Base-by-base conservation (phyloP, 2,888 invertebrate genomes). In the Caenorhabditis imperialis region DNA sequence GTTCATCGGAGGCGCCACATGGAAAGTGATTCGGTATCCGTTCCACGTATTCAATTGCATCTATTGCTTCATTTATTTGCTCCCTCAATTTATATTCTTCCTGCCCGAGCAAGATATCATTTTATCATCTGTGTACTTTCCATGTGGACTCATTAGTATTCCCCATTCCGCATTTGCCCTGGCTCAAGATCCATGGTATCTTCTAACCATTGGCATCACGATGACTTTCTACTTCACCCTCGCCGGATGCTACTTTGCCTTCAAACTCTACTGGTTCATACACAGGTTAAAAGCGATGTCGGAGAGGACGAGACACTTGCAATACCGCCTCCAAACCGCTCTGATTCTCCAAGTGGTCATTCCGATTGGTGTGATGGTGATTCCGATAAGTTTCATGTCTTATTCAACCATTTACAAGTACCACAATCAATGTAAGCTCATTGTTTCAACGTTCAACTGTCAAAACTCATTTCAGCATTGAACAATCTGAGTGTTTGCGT, bases 31-130 rank as follows among this genome's bases (percentile, higher is more conserved):
- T 20, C 30, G 48, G 4, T n/a, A 5, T 3, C 48, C 30, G 16
- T 48, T 30, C 48, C 48, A 48, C 30, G 8, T 30, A 10, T 16
- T 30, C 30, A 48, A 16, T n/a, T 48, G 33, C 48, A 18, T 23
- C 22, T n/a, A 18, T 18, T 30, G 18, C 12, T 30, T 30, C 48
- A 18, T 23, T 1, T 48, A 25, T 20, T 30, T 30, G 30, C 27
- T 48, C 10, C 48, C 48, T 3, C 48, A 48, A 30, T 12, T 48
- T 1, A 48, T 33, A 8, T 18, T n/a, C 4, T 8, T 48, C 3
- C 30, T 48, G 1, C 48, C 48, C 16, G 30, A 48, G 18, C 18
- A 30, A 18, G 27, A 16, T 2, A 33, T 33, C 12, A 7, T 48
- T 10, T 7, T 7, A 3, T 30, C 16, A 3, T 30, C 33, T 20